Evolutionary conservation across 2,797 vertebrate species (phyloP).

Genomic region (Malacoraja senta): DNA sequence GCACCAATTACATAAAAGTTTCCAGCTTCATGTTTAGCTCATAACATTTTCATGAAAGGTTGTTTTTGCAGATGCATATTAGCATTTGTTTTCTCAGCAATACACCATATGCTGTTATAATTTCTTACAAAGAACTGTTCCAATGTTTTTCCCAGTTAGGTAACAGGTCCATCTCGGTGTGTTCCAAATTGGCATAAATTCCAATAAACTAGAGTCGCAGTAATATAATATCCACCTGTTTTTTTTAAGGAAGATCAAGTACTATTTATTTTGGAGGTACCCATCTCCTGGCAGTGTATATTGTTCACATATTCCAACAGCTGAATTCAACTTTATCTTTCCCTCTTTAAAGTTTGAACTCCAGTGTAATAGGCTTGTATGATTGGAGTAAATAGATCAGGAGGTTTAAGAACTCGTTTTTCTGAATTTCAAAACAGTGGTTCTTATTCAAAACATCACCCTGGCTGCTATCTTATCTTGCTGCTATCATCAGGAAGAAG

Average conservation of each 20-base stretch:
- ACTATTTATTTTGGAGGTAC: constrained; percentile 20
- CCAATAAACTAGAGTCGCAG: neutral
- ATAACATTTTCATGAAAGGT: neutral
- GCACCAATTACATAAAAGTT: neutral
- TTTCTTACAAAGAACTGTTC: constrained; percentile 1
- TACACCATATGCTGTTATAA: constrained; percentile 16
- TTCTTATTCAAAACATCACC: neutral
- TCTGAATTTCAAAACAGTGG: neutral
- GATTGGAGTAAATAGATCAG: neutral
- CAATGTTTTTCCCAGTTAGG: neutral
- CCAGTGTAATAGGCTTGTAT: neutral
- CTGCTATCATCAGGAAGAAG: no score
- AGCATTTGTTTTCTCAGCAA: neutral
- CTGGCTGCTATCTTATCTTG: no score
- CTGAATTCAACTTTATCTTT: neutral
- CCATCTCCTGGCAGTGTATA: neutral
- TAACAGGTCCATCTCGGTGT: neutral
- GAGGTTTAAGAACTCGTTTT: neutral
- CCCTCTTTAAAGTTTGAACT: neutral
- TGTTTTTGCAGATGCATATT: constrained; percentile 17
- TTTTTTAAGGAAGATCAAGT: neutral
- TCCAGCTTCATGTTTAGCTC: constrained; percentile 11
- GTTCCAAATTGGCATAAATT: constrained; percentile 14
- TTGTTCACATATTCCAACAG: neutral
- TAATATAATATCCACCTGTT: constrained; percentile 28